Percentiles rank a stretch among this genome's conserved stretches.
Conservation (phyloP, 2,797 vertebrate genomes). For the Novumbra hubbsi region DNA sequence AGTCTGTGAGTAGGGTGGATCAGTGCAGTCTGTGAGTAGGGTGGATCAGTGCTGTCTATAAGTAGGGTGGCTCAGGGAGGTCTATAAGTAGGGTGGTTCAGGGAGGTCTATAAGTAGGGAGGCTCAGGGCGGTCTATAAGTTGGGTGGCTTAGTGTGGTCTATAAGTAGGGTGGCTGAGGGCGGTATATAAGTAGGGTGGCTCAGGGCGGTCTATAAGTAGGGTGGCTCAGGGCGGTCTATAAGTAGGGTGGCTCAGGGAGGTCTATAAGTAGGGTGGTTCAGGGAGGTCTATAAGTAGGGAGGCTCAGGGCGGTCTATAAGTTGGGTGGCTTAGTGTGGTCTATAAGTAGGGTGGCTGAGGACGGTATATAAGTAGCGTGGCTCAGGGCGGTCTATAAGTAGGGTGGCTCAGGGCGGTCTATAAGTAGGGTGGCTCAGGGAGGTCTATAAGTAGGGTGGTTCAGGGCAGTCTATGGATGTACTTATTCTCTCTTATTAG, state of each 20-base stretch:
- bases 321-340: not conserved
- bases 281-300: not conserved
- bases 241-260: not conserved
- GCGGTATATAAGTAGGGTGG: not conserved
- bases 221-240: not conserved
- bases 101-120: not conserved
- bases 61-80: not conserved
- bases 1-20: not conserved
- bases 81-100: not conserved
- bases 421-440: not conserved
- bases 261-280: not conserved
- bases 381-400: not conserved
- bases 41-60: not conserved
- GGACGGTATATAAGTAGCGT: not conserved
- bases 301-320: not conserved
- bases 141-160: not conserved
- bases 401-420: not conserved
- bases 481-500: slow-evolving; percentile 13
- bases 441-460: not conserved
- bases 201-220: not conserved
- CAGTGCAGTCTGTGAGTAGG: not conserved
- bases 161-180: not conserved
- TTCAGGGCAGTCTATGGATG: not conserved
- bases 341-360: not conserved
- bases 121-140: not conserved